A percentile compares a stretch with the other conserved stretches of the same genome.
These are phyloP conservation scores for Augochlora pura DNA, from an alignment of 1,140 invertebrate species.

Conservation along the genomic window DNA sequence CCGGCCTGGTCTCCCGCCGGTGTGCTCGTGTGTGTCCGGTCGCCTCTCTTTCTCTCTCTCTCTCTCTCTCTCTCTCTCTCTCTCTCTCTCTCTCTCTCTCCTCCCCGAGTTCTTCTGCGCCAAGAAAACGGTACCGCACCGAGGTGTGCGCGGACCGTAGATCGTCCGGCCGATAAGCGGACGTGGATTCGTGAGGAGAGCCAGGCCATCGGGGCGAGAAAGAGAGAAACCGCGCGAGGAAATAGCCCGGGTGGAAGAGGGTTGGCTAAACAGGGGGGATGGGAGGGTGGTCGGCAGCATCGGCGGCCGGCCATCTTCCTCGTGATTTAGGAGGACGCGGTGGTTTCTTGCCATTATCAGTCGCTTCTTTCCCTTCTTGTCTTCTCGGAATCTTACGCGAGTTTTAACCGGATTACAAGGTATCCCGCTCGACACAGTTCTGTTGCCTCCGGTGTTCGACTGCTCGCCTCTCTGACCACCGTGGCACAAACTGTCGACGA, in stretches of 20 bases:
- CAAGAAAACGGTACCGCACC: constrained; percentile 61
- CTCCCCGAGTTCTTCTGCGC: not conserved
- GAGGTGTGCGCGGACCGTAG: constrained; percentile 50
- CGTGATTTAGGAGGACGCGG: constrained; percentile 54
- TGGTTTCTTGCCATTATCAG: constrained; percentile 29
- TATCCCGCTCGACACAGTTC: constrained; percentile 37
- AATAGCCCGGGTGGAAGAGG: no score
- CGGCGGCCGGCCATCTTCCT: constrained; percentile 45
- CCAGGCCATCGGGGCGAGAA: constrained; percentile 34
- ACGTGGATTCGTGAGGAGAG: constrained; percentile 42
- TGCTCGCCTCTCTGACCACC: not conserved
- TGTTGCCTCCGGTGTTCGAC: not conserved
- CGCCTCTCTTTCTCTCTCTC: no score
- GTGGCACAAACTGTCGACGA: no score
- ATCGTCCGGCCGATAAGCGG: constrained; percentile 56
- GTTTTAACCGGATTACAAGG: constrained; percentile 44
- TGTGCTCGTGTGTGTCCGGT: constrained; percentile 53
- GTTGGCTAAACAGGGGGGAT: not conserved
- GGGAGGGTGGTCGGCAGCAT: constrained; percentile 5
- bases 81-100: no score
- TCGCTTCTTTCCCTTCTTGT: constrained; percentile 18
- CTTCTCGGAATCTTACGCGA: constrained; percentile 39
- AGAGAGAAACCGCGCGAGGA: constrained; percentile 1
- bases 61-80: no score
- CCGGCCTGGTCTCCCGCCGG: constrained; percentile 50